These are phyloP conservation scores for Ethmia dodecea DNA, from an alignment of 2,888 invertebrate genomes.

Conservation along the genomic window DNA sequence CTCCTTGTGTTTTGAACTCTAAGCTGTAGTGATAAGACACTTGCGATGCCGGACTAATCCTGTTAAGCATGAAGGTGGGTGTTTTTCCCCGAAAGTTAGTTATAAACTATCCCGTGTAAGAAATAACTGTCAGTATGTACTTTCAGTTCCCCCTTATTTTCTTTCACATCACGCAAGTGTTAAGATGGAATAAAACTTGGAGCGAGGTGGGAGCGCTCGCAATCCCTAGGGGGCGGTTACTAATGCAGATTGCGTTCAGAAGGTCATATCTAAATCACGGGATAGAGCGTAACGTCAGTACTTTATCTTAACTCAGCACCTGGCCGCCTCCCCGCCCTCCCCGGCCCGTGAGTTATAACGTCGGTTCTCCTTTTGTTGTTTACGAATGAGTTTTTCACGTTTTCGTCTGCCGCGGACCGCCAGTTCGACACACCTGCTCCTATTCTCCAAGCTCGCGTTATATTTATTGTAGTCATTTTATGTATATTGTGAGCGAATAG, in stretches of 20 bases:
- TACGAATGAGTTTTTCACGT: slow-evolving; percentile 70
- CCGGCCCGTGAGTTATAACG: slow-evolving; percentile 45
- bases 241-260: slow-evolving; percentile 68
- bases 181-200: slow-evolving; percentile 39
- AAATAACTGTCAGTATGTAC: no score
- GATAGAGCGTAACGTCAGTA: slow-evolving; percentile 60
- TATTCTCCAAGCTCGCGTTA: slow-evolving; percentile 33
- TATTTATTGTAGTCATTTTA: slow-evolving; percentile 55
- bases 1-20: no score
- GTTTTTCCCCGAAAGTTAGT: no score
- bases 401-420: slow-evolving; percentile 46
- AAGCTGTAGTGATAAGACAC: no score
- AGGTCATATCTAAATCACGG: slow-evolving; percentile 72
- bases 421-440: slow-evolving; percentile 63
- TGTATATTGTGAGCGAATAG: slow-evolving; percentile 53
- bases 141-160: slow-evolving; percentile 19
- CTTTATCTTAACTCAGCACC: slow-evolving; percentile 68
- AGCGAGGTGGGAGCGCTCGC: slow-evolving; percentile 17
- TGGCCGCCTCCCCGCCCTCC: slow-evolving; percentile 34
- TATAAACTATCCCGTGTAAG: no score
- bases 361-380: slow-evolving; percentile 64
- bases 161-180: slow-evolving; percentile 40
- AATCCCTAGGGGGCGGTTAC: slow-evolving; percentile 37
- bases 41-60: no score
- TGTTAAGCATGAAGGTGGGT: no score